Base-by-base conservation (phyloP, 2,797 vertebrate species). In the Helarctos malayanus region DNA sequence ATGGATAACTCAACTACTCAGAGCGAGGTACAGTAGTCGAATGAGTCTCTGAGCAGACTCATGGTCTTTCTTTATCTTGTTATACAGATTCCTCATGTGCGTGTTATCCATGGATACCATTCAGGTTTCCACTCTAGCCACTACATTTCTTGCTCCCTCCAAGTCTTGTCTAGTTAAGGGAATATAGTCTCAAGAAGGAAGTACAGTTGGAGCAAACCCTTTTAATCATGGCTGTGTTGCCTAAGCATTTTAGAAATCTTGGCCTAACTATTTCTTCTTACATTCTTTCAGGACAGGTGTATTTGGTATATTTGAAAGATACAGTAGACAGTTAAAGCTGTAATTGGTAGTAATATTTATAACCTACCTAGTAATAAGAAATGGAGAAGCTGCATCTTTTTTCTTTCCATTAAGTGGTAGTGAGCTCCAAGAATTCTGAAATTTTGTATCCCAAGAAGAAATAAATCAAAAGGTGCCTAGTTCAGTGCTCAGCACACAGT, bases 21-120 rank as follows among this genome's bases (percentile, higher is more conserved):
- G 56, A 98, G 87, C 0, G 99, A 99, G 99, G 99, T 99, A 99
- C 29, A 96, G 16, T 97, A 86, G 18, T 95, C 23, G 16, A 52
- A 38, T 76, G n/a, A 86, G 41, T 95, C 83, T 95, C 23, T 76
- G 68, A 92, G 69, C 54, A 92, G 82, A 94, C 56, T 95, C 15
- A 9, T 71, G 32, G 84, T 47, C 56, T 96, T 93, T n/a, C 21
- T 32, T 95, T 93, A 87, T 90, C 84, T 91, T 93, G 18, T 93
- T 79, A 49, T 71, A 54, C 96, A 75, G 57, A 89, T 75, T 85
- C 14, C 69, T 91, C 63, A 59, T 69, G 12, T 79, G 29, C 92
- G 38, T 95, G 19, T 92, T 96, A 88, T 56, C 81, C 16, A 69
- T 61, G 56, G 45, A 21, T 96, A 18, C 18, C 41, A 25, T 80